Percentiles rank a stretch among this genome's conserved stretches.
phyloP scores from a whole-genome alignment of 2,888 invertebrate genomes.

The Epinotia ramella region DNA sequence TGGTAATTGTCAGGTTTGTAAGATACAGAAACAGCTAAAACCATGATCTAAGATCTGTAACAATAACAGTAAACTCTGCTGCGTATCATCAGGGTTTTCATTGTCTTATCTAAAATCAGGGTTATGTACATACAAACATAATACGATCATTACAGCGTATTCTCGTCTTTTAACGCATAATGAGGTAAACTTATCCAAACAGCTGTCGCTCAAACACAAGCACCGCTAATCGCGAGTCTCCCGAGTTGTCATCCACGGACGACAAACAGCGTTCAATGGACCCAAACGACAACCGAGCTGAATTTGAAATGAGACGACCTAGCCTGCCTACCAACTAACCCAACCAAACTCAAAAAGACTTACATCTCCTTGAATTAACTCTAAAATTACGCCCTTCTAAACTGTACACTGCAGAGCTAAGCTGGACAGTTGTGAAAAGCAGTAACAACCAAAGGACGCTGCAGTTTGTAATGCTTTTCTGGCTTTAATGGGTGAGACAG shows the following conservation, averaged over 20 bases:
- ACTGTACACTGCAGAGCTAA: not conserved
- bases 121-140: no score
- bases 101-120: no score
- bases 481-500: not conserved
- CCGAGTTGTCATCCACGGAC: not conserved
- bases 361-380: not conserved
- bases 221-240: conserved; percentile 8
- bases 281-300: conserved; percentile 5
- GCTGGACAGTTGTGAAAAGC: not conserved
- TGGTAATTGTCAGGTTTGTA: no score
- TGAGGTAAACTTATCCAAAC: not conserved
- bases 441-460: not conserved
- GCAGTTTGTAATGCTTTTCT: not conserved
- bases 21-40: no score
- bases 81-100: no score
- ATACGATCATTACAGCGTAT: not conserved
- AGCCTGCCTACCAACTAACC: conserved; percentile 2
- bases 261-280: conserved; percentile 22
- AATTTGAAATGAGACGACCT: conserved; percentile 14
- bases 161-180: not conserved
- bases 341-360: not conserved
- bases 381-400: not conserved
- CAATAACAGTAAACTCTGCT: no score
- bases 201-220: not conserved
- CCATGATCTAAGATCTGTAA: no score